Conservation (phyloP, 2,113 vertebrate genomes). For the Amphiprion ocellaris region DNA sequence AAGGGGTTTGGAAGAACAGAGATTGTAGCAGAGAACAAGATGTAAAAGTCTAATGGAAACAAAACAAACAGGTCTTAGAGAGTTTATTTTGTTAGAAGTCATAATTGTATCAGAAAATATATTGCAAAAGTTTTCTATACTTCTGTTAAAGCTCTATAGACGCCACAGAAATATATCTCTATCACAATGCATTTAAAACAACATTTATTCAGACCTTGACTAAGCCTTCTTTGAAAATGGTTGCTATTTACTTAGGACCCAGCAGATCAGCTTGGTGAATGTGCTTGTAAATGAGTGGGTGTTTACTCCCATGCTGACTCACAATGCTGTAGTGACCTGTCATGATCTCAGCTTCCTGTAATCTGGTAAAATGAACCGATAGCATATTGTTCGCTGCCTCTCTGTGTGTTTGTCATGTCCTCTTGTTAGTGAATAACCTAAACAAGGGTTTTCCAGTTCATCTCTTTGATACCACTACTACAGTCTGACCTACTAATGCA, state of each 20-base stretch:
- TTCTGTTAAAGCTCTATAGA: too few relatives aligned
- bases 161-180: too few relatives aligned
- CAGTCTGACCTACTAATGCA: not conserved
- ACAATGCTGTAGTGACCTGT: not conserved
- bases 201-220: too few relatives aligned
- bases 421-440: not conserved
- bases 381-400: not conserved
- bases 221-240: too few relatives aligned
- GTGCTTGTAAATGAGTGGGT: not conserved
- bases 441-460: not conserved
- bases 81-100: too few relatives aligned
- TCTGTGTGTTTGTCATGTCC: not conserved
- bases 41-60: too few relatives aligned
- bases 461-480: not conserved
- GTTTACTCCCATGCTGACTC: not conserved
- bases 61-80: too few relatives aligned
- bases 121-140: too few relatives aligned
- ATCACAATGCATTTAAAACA: too few relatives aligned
- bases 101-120: too few relatives aligned
- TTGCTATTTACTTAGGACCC: not conserved
- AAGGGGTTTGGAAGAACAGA: too few relatives aligned
- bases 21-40: too few relatives aligned
- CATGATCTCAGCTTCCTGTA: not conserved
- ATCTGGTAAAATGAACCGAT: slow-evolving; percentile 1
- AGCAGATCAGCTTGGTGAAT: not conserved